Evolutionary conservation across 2,888 invertebrate genomes (phyloP), one percentile per base, ranked within the genome.

Genomic region (Caenorhabditis sp.): DNA sequence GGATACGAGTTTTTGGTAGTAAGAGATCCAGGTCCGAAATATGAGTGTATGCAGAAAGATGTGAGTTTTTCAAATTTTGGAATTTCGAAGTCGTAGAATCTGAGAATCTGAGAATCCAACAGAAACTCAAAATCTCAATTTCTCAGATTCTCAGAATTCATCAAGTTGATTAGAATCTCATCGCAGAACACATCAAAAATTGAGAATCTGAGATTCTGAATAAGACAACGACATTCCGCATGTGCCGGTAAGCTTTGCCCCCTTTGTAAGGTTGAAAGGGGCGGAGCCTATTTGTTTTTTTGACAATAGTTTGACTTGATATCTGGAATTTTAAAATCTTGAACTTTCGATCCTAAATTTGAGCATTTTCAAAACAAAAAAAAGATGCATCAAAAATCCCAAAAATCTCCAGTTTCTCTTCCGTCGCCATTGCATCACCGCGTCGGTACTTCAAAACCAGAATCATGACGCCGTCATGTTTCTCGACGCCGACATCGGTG

Each of bases 351-450:
- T n/a, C n/a, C n/a, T n/a, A n/a, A 31, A 31, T 31, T 7, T 7
- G 31, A 4, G 31, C 31, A 4, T 6, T 31, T 56, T 28, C 7
- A 16, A 28, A 28, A 24, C 16, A 2, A n/a, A n/a, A n/a, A n/a
- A n/a, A n/a, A n/a, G n/a, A n/a, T n/a, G n/a, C n/a, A n/a, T n/a
- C n/a, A n/a, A n/a, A n/a, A n/a, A 28, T n/a, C 14, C 4, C 12
- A 12, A 54, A 5, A 16, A 4, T 16, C 85, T 89, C 74, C 66
- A 90, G 90, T 85, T 87, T 61, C 85, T 89, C 81, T 91, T 89
- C 74, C 88, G 86, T 12, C 86, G 91, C 14, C 90, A 90, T 63
- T 90, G 90, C 63, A 79, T 87, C 10, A 61, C 70, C n/a, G 73
- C 87, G 8, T 56, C 79, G 3, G 19, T 69, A 3, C 69, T 84